Conservation (phyloP, 2,797 vertebrate genomes). For the Loris lydekkerianus region DNA sequence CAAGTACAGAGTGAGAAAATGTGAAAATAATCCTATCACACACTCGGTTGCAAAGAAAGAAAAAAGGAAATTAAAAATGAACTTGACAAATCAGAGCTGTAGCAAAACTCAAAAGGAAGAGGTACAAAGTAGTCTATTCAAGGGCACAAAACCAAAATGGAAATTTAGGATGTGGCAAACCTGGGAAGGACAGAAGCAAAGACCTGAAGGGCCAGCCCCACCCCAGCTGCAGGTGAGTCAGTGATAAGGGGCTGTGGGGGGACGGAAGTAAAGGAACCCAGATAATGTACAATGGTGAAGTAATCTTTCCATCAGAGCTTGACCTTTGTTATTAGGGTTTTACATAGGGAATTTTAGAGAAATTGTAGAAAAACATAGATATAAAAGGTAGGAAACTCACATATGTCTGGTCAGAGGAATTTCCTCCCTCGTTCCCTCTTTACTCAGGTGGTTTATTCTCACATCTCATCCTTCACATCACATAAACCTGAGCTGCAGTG, state of each 20-base stretch:
- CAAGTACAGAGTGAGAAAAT: background rate
- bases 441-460: background rate
- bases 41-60: conserved; percentile 22
- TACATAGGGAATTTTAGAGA: conserved; percentile 48
- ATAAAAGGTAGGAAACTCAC: background rate
- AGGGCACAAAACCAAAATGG: background rate
- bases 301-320: conserved; percentile 44
- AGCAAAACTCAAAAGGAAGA: background rate
- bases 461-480: conserved; percentile 27
- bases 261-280: background rate
- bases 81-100: conserved; percentile 4
- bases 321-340: conserved; percentile 30
- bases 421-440: background rate
- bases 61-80: conserved; percentile 20
- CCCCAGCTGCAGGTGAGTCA: background rate
- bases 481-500: background rate
- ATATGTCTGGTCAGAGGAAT: conserved; percentile 1
- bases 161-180: background rate
- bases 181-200: background rate
- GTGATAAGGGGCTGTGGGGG: background rate
- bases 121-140: background rate
- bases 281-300: conserved; percentile 50
- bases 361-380: conserved; percentile 32
- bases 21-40: background rate
- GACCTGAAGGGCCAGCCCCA: background rate